Evolutionary conservation across 2,888 invertebrate species (phyloP).

Genomic region (Drosophila sordidapex): DNA sequence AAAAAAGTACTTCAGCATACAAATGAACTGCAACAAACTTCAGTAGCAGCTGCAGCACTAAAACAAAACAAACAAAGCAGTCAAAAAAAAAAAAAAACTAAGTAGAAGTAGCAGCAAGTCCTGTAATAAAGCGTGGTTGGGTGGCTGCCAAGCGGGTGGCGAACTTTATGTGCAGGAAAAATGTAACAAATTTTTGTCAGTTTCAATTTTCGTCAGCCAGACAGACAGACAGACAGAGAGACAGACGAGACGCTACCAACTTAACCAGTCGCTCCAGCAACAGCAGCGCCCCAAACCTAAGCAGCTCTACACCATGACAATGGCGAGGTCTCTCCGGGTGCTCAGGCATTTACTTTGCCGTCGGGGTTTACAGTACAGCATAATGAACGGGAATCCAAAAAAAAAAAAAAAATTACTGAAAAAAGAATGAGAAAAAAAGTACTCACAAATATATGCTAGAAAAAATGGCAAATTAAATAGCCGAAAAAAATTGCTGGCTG

Average conservation of each 20-base stretch:
- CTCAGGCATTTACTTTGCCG: conserved; percentile 81
- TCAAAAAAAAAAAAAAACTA: conserved; percentile 38
- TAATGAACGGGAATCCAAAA: conserved; percentile 73
- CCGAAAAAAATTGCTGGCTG: conserved; percentile 61
- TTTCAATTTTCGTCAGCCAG: conserved; percentile 78
- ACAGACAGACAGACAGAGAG: conserved; percentile 2
- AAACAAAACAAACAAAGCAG: conserved; percentile 76
- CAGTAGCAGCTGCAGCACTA: conserved; percentile 54
- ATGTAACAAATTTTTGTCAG: conserved; percentile 82
- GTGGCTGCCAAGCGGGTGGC: conserved; percentile 26
- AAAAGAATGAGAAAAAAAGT: conserved; percentile 27
- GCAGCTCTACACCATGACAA: conserved; percentile 64
- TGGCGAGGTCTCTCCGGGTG: conserved; percentile 66
- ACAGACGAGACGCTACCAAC: conserved; percentile 35
- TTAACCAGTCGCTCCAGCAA: conserved; percentile 40
- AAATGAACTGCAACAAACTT: conserved; percentile 80
- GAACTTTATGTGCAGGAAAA: conserved; percentile 68
- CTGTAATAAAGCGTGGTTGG: conserved; percentile 67
- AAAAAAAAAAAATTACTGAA: conserved; percentile 34
- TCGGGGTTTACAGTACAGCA: conserved; percentile 77
- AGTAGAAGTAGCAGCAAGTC: conserved; percentile 55
- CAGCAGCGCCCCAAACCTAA: conserved; percentile 8
- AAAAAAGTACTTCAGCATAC: conserved; percentile 59
- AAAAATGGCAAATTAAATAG: conserved; percentile 80
- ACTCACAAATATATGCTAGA: conserved; percentile 71